Percentiles rank a stretch among this genome's conserved stretches.
Conservation (phyloP, 2,797 vertebrate species). For the Danio jaintianensis region DNA sequence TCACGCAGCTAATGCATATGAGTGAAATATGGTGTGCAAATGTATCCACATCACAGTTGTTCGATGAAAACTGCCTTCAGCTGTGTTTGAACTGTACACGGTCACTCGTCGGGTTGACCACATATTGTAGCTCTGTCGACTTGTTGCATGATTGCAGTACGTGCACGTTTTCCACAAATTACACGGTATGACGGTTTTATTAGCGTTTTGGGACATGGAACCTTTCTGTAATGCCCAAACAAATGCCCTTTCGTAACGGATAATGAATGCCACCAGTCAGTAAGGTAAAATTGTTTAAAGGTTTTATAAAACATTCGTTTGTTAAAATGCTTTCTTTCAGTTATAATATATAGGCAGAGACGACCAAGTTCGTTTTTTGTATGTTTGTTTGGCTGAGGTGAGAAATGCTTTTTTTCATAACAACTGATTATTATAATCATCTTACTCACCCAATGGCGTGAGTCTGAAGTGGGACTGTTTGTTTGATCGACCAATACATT, state of each 20-base stretch:
- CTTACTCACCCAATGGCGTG: neutral
- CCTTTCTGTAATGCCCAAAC: no score
- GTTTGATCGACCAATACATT: neutral
- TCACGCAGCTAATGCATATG: neutral
- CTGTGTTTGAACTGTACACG: neutral
- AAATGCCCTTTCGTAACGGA: neutral
- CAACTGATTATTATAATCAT: neutral
- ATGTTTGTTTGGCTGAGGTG: no score
- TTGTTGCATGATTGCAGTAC: conserved; percentile 31
- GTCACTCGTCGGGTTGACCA: neutral
- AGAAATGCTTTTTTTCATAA: neutral
- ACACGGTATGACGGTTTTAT: neutral
- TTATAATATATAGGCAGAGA: neutral
- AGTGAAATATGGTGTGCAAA: neutral
- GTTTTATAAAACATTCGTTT: neutral
- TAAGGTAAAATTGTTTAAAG: neutral
- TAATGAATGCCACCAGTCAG: neutral
- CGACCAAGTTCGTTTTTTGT: neutral
- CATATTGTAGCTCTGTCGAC: conserved; percentile 13
- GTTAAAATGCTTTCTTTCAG: no score
- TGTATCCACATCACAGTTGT: neutral
- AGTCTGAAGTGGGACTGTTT: no score
- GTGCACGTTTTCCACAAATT: neutral
- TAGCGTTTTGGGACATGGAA: neutral
- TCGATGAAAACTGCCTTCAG: neutral